Base-by-base conservation (phyloP, 2,113 vertebrate genomes). In the Serinus canaria region DNA sequence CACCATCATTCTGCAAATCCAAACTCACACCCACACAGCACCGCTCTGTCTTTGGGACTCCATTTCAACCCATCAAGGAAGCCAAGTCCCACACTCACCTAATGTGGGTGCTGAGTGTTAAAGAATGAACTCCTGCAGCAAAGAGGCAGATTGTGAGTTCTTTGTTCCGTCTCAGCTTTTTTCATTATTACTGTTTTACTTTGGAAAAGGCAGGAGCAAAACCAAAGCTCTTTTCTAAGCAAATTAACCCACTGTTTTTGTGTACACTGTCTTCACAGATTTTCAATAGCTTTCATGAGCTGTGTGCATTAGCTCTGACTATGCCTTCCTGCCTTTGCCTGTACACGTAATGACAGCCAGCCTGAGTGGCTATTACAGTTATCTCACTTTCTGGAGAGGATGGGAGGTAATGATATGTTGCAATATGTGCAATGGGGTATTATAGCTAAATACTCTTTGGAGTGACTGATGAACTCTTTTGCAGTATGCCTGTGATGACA, bases 401-500 rank as follows among this genome's bases (percentile, higher is more conserved):
- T 89, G 86, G 90, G 83, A 95, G 68, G 88, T 87, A 93, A 97
- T 93, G 90, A 93, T 85, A 96, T 95, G 95, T 93, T 94, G 70
- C 94, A 96, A 82, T 91, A 94, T 94, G 94, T 94, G 90, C 90
- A 96, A 83, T 92, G 90, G 96, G 81, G 81, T 95, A 93, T 93
- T 87, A 66, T 55, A 87, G 86, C 92, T 94, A 94, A 96, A 87
- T 66, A 89, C 73, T 83, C 87, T 55, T 74, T 46, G 86, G 55
- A 92, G 86, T 91, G 92, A 97, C 77, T 75, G 92, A 95, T 84
- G 88, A 97, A 90, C 85, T 87, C 41, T 77, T 73, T 35, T 74
- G 83, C 80, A 83, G 72, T 4, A 31, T 7, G 88, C 50, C 69
- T 89, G 83, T 23, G 33, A 78, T 1, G 7, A 63, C 72, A 68